Base-by-base conservation (phyloP, 2,113 vertebrate species). In the Ahaetulla prasina region DNA sequence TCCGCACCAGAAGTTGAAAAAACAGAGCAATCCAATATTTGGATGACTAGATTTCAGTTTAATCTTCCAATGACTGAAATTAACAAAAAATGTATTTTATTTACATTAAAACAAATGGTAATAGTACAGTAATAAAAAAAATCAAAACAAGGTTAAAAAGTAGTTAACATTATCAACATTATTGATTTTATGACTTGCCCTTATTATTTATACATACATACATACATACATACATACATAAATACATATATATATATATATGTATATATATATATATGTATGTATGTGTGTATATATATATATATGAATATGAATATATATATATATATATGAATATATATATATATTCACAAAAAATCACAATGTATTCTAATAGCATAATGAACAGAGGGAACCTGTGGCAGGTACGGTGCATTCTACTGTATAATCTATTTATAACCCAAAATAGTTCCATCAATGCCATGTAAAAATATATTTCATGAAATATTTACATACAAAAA, bases 61-160 rank as follows among this genome's bases (percentile, higher is more conserved):
- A 94, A 86, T 90, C 43, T 94, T 96, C 95, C 93, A 93, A 94
- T 96, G 63, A 74, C 54, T 95, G 95, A 96, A 94, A 94, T 93
- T 50, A 80, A 90, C 89, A 55, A 55, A 95, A 96, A 96, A 97
- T 94, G 93, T 93, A 92, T 87, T 80, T 91, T 95, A 95, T 94
- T 89, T 88, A 93, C 85, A 93, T 86, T 89, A 92, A 30, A 94
- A 93, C 93, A 96, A 93, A 93, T 94, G 88, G 89, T 92, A 74
- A 89, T 49, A 92, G 35, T 96, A 94, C 60, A 94, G 30, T 95
- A 89, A 95, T 94, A 92, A 96, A 95, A 60, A 25, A 92, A 22
- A 90, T 93, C 52, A 95, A 94, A 94, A 54, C 25, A 94, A 94
- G 95, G 93, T 94, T 95, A 94, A 97, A 96, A 96, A 95, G 93